Base-by-base conservation (phyloP, 2,797 vertebrate species). In the Dallia pectoralis region DNA sequence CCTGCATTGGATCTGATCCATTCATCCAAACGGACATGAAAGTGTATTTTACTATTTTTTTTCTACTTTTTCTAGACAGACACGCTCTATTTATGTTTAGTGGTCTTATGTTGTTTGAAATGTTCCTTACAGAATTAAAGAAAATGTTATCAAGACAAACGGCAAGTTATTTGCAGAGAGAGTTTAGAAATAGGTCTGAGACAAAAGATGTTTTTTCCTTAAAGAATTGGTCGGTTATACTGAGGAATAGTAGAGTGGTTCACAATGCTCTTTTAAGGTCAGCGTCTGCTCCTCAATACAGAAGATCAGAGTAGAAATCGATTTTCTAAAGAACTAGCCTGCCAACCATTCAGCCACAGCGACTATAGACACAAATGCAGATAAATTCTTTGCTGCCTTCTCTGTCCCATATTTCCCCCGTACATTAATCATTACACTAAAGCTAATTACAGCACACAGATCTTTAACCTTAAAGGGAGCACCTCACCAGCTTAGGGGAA, bases 401-500 rank as follows among this genome's bases (percentile, higher is more conserved):
- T 59, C 53, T 12, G 53, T 59, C 53, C 53, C 53, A 59, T 25
- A 27, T 73, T 29, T 69, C 69, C 71, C 70, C 69, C 16, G 74
- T 74, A 59, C 76, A 80, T 82, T 80, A 74, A 81, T 85, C 83
- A 82, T 83, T 74, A 80, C 74, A 77, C 76, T 71, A 76, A 78
- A 67, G 74, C 80, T 82, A 87, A 85, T 87, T 85, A 84, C 74
- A 76, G 74, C 71, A 77, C 74, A 70, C 81, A 68, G 71, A 77
- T 80, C 72, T 82, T 82, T 87, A 84, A 85, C 85, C 79, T 87
- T 84, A 82, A 82, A 81, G 82, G 77, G 25, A n/a, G 66, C 61
- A 59, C 66, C 66, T 56, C 48, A 15, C 25, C 80, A 70, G 70
- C 81, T 71, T 82, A 77, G 73, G 79, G 56, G 81, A 79, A 76